phyloP scores from a whole-genome alignment of 2,888 invertebrate genomes.

The Agrotis segetum region DNA sequence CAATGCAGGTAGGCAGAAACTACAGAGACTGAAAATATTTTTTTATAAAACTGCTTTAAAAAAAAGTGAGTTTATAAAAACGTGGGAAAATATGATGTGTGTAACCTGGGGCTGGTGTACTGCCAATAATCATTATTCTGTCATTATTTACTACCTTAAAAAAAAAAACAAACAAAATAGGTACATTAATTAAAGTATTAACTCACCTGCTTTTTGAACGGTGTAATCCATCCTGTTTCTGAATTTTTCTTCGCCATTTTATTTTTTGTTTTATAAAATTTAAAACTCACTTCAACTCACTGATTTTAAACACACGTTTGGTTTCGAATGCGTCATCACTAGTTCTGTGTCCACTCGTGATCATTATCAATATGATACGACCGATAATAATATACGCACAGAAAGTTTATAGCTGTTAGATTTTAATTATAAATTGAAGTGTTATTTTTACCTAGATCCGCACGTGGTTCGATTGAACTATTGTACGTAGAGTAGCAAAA shows the following conservation, averaged over 20 bases:
- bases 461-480: neutral
- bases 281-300: conserved; percentile 30
- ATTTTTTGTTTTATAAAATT: neutral
- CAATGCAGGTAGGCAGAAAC: too few relatives aligned
- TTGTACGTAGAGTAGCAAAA: conserved; percentile 14
- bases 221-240: conserved; percentile 62
- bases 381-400: conserved; percentile 44
- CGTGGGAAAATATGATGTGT: too few relatives aligned
- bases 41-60: too few relatives aligned
- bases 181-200: too few relatives aligned
- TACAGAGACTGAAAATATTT: too few relatives aligned
- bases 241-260: conserved; percentile 50
- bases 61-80: too few relatives aligned
- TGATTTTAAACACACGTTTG: conserved; percentile 26
- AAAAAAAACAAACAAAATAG: neutral
- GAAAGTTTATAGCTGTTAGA: conserved; percentile 2
- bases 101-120: too few relatives aligned
- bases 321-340: conserved; percentile 25
- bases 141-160: too few relatives aligned
- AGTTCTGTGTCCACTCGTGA: conserved; percentile 39
- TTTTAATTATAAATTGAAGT: conserved; percentile 31
- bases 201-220: conserved; percentile 70
- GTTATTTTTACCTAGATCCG: conserved; percentile 1
- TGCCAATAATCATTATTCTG: too few relatives aligned
- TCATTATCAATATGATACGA: conserved; percentile 48